Conservation (phyloP, 2,797 vertebrate species). For the Polyboroides typus region DNA sequence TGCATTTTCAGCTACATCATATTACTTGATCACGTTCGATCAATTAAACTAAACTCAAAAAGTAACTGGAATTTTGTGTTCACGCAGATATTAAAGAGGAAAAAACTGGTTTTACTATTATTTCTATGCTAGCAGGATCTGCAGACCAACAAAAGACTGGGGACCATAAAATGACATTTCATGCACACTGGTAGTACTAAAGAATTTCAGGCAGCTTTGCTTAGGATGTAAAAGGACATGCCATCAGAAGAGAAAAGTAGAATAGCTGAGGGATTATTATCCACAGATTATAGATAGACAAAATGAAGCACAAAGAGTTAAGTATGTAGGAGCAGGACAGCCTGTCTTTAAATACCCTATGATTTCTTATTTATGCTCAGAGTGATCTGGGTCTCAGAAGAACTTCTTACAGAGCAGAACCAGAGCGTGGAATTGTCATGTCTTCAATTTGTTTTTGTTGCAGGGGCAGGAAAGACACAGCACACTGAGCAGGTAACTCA, state of each 20-base stretch:
- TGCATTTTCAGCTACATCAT: background rate
- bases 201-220: background rate
- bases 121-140: background rate
- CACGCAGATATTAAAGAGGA: background rate
- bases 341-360: background rate
- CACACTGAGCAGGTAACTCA: background rate
- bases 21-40: background rate
- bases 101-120: background rate
- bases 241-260: background rate
- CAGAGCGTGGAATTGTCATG: fast-evolving
- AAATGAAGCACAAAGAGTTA: background rate
- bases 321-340: background rate
- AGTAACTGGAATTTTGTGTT: background rate
- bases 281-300: background rate
- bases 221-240: background rate
- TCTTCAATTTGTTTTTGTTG: background rate
- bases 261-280: background rate
- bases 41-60: background rate
- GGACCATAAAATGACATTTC: background rate
- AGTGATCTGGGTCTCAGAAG: background rate
- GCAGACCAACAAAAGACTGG: background rate
- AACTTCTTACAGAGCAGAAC: background rate
- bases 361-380: background rate
- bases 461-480: background rate
- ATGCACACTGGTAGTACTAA: background rate